These are phyloP conservation scores for Papilio polyxenes DNA, from an alignment of 1,140 invertebrate genomes.

Conservation along the genomic window DNA sequence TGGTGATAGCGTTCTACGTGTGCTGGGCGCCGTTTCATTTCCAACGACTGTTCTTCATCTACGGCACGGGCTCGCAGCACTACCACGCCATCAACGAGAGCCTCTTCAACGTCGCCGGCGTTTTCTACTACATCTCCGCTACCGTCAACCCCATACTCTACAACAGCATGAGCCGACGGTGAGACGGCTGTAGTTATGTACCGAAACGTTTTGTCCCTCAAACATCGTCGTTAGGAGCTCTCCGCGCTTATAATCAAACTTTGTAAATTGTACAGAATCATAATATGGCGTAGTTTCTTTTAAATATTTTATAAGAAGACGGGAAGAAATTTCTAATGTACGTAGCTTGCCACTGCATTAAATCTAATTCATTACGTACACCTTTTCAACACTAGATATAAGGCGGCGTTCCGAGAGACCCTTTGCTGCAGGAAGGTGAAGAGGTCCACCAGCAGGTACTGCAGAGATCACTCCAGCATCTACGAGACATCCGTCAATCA, in stretches of 20 bases:
- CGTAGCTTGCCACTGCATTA: not conserved
- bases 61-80: slow-evolving; percentile 82
- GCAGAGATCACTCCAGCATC: slow-evolving; percentile 81
- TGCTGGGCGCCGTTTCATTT: slow-evolving; percentile 99
- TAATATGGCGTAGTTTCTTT: too few relatives aligned
- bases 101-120: slow-evolving; percentile 89
- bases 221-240: not conserved
- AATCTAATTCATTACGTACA: not conserved
- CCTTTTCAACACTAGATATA: slow-evolving; percentile 82
- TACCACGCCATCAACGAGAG: slow-evolving; percentile 88
- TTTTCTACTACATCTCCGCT: slow-evolving; percentile 92
- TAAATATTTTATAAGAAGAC: not conserved
- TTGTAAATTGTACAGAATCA: too few relatives aligned
- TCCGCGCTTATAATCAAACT: not conserved
- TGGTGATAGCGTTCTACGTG: slow-evolving; percentile 97
- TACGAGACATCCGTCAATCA: slow-evolving; percentile 79
- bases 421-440: slow-evolving; percentile 81
- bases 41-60: slow-evolving; percentile 90
- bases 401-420: slow-evolving; percentile 89
- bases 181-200: slow-evolving; percentile 10
- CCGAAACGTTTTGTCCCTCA: not conserved
- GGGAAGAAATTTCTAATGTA: not conserved
- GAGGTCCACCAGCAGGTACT: slow-evolving; percentile 73
- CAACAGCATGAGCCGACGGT: slow-evolving; percentile 91
- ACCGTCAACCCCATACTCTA: slow-evolving; percentile 96